Evolutionary conservation across 1,140 invertebrate species (phyloP), one percentile per base, ranked within the genome.

Genomic region (Matsumurasca onukii): DNA sequence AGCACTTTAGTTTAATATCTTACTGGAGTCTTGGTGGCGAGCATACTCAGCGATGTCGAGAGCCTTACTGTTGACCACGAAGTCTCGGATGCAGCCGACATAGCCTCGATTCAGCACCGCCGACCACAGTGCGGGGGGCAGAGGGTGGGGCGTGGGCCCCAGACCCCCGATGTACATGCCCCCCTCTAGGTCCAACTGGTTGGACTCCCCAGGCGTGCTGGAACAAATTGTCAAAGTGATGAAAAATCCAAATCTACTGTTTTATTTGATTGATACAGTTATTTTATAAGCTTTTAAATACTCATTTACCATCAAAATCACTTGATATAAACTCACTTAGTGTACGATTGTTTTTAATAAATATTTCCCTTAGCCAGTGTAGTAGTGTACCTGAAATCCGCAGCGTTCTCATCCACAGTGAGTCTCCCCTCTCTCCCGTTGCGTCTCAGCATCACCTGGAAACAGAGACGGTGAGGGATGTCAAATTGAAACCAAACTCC

Each of bases 71-170:
- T 98, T 97, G 74, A 98, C 84, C 71, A 94, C 86, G 71, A 99
- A 83, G 79, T 98, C 96, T 75, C 95, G 86, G 76, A 99, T 86
- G 78, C 97, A 99, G 1, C 97, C 98, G 1, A 98, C 93, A 76
- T 93, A 99, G 15, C 97, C 97, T 75, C 93, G 89, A 64, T 91
- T 86, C 25, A 98, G 80, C 3, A 91, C 88, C 0, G 91, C 94
- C 2, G 94, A 92, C 96, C 97, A 99, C 39, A 99, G 79, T 30
- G 92, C 91, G 1, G 91, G 86, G 1, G 96, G 95, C 29, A 93
- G 86, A 5, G 86, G 86, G 22, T 87, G 87, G 74, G 91, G 90
- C 0, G 88, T 84, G 0, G 89, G 85, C 0, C 93, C 93, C 9
- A 94, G 82, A 2, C 94, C 94, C 0, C 97, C 97, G 3, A 98